Base-by-base conservation (phyloP, 2,797 vertebrate genomes). In the Zonotrichia albicollis region DNA sequence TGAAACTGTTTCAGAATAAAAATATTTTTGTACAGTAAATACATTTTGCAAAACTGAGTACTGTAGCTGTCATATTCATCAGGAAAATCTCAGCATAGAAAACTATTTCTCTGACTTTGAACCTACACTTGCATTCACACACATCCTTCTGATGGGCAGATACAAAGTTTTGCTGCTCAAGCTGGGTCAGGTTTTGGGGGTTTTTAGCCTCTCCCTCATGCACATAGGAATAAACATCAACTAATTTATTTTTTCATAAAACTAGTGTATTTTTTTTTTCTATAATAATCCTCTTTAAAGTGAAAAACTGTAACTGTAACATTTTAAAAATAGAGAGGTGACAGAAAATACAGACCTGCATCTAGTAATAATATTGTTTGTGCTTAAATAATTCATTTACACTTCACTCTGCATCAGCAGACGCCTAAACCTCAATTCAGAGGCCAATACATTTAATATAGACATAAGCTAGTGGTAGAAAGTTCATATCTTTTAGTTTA, bases 1-100 rank as follows among this genome's bases (percentile, higher is more conserved):
- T 92, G 71, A 89, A 95, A 92, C 27, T 57, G 53, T 70, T 79
- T 62, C 36, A 91, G 81, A 95, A 86, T 72, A 75, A 90, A 86
- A 84, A 61, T 93, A 83, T 57, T 95, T 96, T 92, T 93, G 43
- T 87, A 84, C 73, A 71, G 65, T 82, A 92, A 93, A 95, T 89
- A 73, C 4, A 2, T 89, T 92, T 94, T 92, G 50, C 85, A 90
- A 94, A 95, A 76, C 27, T 36, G 20, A 66, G 13, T 58, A 62
- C 62, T 95, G 58, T 25, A 70, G 29, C n/a, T 71, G 26, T 64
- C n/a, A n/a, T 36, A 60, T 32, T 86, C 38, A 73, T 78, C 27
- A 51, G 50, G 34, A 74, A 76, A 87, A 83, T 50, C 27, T 80
- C 55, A 92, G 30, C 36, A 75, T 2, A 30, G 50, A 50, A 86